Base-by-base conservation (phyloP, 1,140 invertebrate species). In the Acromyrmex heyeri region DNA sequence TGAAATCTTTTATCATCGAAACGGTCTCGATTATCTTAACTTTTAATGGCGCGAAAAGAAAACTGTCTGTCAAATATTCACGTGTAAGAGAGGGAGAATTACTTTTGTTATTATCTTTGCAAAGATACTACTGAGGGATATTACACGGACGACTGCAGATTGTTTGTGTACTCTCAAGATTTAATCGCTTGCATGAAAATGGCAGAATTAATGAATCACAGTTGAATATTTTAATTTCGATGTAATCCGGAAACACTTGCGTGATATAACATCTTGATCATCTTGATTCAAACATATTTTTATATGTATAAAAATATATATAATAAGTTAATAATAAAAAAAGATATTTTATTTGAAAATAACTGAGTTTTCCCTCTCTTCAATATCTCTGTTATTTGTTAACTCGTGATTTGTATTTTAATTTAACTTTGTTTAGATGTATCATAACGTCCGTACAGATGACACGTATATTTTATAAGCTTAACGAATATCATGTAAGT, bases 1-100 rank as follows among this genome's bases (percentile, higher is more conserved):
- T 18, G 70, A 30, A 69, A 61, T 44, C 69, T 83, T 73, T 73
- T 67, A 82, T 73, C 59, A 83, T 83, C 69, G 55, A 83, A 61
- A 57, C 55, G 55, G 67, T 50, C 55, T 73, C 38, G 55, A 44
- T 83, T 83, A 59, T 82, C 79, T 82, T 55, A 62, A 75, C n/a
- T 73, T 50, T 75, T 75, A 75, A 83, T 50, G 65, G 24, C 30
- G 6, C 18, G n/a, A 72, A n/a, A 44, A 81, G 65, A 50, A n/a
- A 34, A 67, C 27, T 21, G 61, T 79, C 61, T 79, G 7, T 24
- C 44, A 48, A 57, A 57, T 44, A 70, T 70, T 81, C 30, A 50
- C 21, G 50, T 21, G 50, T n/a, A 53, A 55, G 24, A 50, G 53
- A n/a, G n/a, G 18, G n/a, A 34, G 18, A 7, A 59, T 8, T 44